phyloP scores from a whole-genome alignment of 2,113 vertebrate genomes.

The Pomatorhinus ruficollis region DNA sequence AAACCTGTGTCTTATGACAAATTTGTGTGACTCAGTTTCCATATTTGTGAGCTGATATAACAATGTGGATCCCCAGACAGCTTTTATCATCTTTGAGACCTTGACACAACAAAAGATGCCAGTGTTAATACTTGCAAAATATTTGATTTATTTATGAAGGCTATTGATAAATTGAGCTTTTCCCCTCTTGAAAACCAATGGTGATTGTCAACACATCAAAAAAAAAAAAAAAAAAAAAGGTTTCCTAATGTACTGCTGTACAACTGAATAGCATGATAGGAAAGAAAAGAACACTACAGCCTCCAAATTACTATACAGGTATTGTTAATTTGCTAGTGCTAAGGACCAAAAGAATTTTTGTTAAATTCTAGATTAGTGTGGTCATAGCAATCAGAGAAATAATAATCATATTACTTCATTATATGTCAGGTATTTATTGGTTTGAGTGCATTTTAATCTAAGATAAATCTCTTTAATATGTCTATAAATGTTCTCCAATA shows the following conservation, averaged over 20 bases:
- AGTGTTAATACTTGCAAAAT: not conserved
- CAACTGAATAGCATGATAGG: not conserved
- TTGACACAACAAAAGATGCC: not conserved
- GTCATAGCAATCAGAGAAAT: not conserved
- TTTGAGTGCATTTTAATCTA: not conserved
- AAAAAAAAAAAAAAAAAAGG: not conserved
- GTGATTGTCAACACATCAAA: not conserved
- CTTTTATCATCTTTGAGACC: not conserved
- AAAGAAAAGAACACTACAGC: not conserved
- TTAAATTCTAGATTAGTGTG: not conserved
- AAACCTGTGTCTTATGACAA: not conserved
- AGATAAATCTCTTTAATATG: not conserved
- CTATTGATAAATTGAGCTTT: not conserved
- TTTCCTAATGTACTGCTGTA: not conserved
- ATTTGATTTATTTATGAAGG: not conserved
- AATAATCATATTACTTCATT: not conserved
- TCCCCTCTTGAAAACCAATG: not conserved
- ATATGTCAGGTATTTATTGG: not conserved
- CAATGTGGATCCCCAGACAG: not conserved
- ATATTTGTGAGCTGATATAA: not conserved
- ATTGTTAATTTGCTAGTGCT: not conserved
- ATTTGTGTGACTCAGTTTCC: not conserved
- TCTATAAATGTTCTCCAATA: not conserved
- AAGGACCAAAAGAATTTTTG: not conserved
- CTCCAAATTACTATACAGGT: not conserved